These are phyloP conservation scores for Onychomys torridus DNA, from an alignment of 2,797 vertebrate species.

Conservation along the genomic window DNA sequence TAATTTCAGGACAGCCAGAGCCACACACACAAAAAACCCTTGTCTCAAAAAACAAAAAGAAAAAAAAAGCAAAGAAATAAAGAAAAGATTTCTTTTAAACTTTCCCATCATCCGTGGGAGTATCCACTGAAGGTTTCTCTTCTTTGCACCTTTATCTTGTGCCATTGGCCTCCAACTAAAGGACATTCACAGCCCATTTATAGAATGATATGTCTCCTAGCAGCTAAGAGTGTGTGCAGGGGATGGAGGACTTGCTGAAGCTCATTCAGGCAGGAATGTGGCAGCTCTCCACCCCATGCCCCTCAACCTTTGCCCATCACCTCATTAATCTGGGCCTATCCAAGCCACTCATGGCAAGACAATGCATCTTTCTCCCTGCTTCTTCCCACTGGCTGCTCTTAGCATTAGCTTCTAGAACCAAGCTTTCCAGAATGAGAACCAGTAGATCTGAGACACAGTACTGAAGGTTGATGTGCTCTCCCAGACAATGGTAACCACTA, in stretches of 20 bases:
- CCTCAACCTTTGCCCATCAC: not conserved
- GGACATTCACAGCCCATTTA: constrained; percentile 52
- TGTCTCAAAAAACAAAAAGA: not conserved
- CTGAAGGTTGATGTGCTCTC: constrained; percentile 20
- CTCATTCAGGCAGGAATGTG: not conserved
- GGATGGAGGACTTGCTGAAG: not conserved
- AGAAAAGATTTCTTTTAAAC: constrained; percentile 62
- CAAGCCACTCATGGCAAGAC: not conserved
- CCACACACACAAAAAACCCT: not conserved
- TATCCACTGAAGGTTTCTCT: constrained; percentile 39
- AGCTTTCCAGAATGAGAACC: constrained; percentile 54
- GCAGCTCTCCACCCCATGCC: not conserved
- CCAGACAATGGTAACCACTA: not conserved
- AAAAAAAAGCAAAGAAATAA: no score
- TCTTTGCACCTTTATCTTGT: constrained; percentile 27
- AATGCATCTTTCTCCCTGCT: not conserved
- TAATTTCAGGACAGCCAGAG: not conserved
- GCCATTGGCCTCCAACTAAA: constrained; percentile 45
- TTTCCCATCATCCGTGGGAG: constrained; percentile 16
- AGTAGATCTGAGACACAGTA: not conserved
- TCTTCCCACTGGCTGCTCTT: not conserved
- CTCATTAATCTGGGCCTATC: not conserved
- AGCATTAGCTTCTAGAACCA: constrained; percentile 42
- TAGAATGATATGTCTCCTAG: constrained; percentile 58
- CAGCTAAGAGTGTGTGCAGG: constrained; percentile 9